Evolutionary conservation across 2,113 vertebrate species (phyloP).

Genomic region (Tragulus kanchil): DNA sequence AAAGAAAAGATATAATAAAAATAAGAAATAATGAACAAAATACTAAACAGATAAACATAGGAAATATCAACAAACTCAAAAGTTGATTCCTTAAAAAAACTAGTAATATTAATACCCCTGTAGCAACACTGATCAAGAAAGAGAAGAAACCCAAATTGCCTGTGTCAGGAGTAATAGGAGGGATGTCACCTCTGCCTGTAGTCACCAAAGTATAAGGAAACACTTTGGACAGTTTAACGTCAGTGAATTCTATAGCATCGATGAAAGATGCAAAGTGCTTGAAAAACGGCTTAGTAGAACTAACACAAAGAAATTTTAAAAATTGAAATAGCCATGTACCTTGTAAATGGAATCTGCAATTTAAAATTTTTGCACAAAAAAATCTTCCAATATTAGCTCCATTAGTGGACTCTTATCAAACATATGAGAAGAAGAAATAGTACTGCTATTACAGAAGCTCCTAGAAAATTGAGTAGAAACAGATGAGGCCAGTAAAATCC

Average conservation of each 20-base stretch:
- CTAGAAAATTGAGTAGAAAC: neutral
- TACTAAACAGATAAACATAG: neutral
- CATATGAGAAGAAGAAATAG: neutral
- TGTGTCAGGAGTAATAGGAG: neutral
- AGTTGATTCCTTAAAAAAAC: neutral
- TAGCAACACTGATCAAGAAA: neutral
- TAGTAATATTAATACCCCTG: neutral
- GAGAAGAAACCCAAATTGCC: neutral
- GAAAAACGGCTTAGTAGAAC: neutral
- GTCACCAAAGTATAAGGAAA: neutral
- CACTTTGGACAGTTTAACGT: neutral
- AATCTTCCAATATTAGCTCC: neutral
- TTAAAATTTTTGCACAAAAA: neutral
- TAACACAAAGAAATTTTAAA: neutral
- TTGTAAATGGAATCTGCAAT: neutral
- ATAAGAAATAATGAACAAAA: neutral
- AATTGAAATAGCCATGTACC: neutral
- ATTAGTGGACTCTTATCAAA: neutral
- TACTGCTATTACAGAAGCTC: neutral
- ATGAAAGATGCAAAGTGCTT: slow-evolving; percentile 10
- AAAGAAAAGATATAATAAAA: neutral
- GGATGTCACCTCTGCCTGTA: neutral
- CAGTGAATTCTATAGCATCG: neutral
- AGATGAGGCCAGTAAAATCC: neutral
- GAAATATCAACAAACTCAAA: neutral